Base-by-base conservation (phyloP, 2,888 invertebrate species). In the Pinctada fucata region DNA sequence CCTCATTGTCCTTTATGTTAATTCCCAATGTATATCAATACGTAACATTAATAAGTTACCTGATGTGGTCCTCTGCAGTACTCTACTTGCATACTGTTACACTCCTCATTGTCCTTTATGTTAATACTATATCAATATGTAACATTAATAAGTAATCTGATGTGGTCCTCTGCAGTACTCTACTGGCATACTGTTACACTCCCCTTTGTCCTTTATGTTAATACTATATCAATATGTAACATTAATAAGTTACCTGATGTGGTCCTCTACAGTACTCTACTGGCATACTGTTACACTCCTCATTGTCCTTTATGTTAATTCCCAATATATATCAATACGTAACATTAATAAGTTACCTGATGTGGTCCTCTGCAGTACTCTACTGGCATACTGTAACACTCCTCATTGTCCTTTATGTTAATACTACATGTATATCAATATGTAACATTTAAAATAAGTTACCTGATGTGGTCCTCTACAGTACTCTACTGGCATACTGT, bases 261-360 rank as follows among this genome's bases (percentile, higher is more conserved):
- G 67, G 31, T 48, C 79, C 75, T 6, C 51, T 51, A 64, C 79
- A 79, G 1, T n/a, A 47, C 47, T 74, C 47, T 51, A 68, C 68
- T 10, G 76, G 76, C 49, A 64, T 47, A 45, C 58, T 74, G n/a
- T 79, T 79, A 76, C 79, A 79, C 16, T 79, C 79, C 31, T 79
- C 76, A 70, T 79, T 72, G 45, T 31, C 31, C 31, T 31, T 31
- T 31, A 31, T 31, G 31, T 31, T 31, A 31, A 31, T 31, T 31
- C 31, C n/a, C n/a, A n/a, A n/a, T n/a, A n/a, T 31, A 31, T 31
- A 31, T 31, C 31, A 31, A 31, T 31, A 31, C 1, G 31, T 31
- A 1, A 31, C 31, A 31, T 31, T 31, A 31, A 31, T 31, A 31
- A 75, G 16, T 67, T 72, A 79, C 75, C 73, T 79, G 75, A 50